Base-by-base conservation (phyloP, 2,113 vertebrate genomes). In the Rhizomys pruinosus region DNA sequence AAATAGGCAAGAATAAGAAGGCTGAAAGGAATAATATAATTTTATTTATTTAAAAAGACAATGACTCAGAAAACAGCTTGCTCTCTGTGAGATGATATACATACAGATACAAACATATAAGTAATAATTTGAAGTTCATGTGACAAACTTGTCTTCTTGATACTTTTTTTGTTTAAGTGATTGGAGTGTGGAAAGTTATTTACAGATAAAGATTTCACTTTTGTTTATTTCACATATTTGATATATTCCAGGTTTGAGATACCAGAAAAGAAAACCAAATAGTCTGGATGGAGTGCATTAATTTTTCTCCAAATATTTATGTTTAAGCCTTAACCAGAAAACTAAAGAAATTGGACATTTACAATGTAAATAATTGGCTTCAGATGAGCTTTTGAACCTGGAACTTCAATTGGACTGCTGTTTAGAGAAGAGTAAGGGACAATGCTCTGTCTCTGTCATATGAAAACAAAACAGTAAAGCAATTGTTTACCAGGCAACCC, bases 221-320 rank as follows among this genome's bases (percentile, higher is more conserved):
- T 22, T 17, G 16, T 95, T 89, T 87, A 74, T 93, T 88, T 73
- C 3, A 79, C 63, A 92, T 96, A 25, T 84, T 84, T 1, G 61
- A 3, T 1, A 15, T 68, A 10, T 85, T 17, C 76, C 64, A 92
- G 5, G 64, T 79, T 69, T 87, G 61, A 79, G 29, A 76, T 10
- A 76, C 81, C 37, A 80, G 16, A 82, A 52, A 80, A 27, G 68
- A 76, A 91, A 86, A 94, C 5, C 82, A 25, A 68, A 44, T 37
- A 37, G 17, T 81, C 15, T 63, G 16, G 2, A 72, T 22, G 61
- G 25, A 77, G 71, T 52, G 63, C 25, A 72, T 3, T 37, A 7
- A 63, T 47, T 74, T 72, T 52, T 64, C 19, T 25, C 23, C 11
- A 44, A 52, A n/a, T 22, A 5, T 17, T 37, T 79, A 66, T 87